Evolutionary conservation across 1,140 invertebrate genomes (phyloP).

Genomic region (Philopotamus ludificatus): DNA sequence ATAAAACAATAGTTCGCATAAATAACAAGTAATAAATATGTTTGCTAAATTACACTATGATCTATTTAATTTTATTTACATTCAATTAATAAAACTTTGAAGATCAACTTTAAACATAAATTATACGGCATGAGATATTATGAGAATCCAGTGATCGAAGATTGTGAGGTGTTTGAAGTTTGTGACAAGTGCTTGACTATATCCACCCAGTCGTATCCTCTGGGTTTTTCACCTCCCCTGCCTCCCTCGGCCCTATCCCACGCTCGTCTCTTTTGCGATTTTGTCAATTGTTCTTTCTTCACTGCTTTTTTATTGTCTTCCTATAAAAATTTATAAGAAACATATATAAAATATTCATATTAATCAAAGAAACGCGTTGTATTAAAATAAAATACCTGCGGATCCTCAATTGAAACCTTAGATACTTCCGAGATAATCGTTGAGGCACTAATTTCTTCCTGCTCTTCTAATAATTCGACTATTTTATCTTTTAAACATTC

Average conservation of each 20-base stretch:
- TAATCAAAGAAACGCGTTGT: neutral
- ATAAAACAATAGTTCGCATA: no score
- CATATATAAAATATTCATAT: neutral
- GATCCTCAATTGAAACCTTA: constrained; percentile 53
- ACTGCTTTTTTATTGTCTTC: constrained; percentile 58
- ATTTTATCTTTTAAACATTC: constrained; percentile 87
- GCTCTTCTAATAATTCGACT: constrained; percentile 66
- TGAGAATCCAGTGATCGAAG: neutral
- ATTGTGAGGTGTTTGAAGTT: constrained; percentile 42
- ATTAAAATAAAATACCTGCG: constrained; percentile 47
- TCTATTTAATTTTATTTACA: neutral
- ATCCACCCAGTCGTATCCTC: constrained; percentile 94
- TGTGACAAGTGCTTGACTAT: constrained; percentile 94
- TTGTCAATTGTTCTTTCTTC: constrained; percentile 84
- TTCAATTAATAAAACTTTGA: no score
- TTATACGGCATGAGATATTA: no score
- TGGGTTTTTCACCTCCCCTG: constrained; percentile 75
- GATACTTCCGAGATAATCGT: constrained; percentile 48
- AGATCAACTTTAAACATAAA: no score
- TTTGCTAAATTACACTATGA: no score
- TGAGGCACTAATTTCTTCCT: constrained; percentile 59
- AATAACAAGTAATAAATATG: no score
- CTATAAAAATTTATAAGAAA: constrained; percentile 29
- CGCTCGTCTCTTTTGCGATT: constrained; percentile 86
- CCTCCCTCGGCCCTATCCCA: constrained; percentile 81